phyloP scores from a whole-genome alignment of 2,113 vertebrate genomes.

The Rhinolophus sinicus region DNA sequence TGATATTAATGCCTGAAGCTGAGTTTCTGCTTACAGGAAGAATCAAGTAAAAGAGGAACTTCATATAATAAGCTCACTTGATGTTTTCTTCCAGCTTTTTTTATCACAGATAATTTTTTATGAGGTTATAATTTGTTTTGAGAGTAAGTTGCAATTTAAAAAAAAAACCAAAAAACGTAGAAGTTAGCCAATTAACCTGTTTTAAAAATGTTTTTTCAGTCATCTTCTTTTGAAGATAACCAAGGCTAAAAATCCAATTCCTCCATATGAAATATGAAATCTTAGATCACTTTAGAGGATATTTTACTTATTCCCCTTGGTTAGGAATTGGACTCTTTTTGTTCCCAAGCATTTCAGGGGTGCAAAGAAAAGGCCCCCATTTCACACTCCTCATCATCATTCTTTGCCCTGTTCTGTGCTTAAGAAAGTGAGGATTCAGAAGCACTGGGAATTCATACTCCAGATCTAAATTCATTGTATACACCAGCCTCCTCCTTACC shows the following conservation, averaged over 20 bases:
- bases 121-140: constrained; percentile 66
- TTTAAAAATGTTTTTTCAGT: constrained; percentile 17
- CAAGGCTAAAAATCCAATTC: background rate
- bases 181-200: constrained; percentile 33
- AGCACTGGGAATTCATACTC: background rate
- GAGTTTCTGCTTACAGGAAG: constrained; percentile 59
- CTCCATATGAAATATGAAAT: background rate
- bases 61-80: constrained; percentile 41
- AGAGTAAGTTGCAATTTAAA: constrained; percentile 22
- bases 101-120: constrained; percentile 33
- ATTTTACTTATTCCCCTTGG: background rate
- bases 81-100: background rate
- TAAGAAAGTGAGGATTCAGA: background rate
- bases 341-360: background rate
- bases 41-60: constrained; percentile 58
- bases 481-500: background rate
- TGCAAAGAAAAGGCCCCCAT: background rate
- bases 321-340: background rate
- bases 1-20: constrained; percentile 41
- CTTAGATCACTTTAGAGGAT: background rate
- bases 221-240: constrained; percentile 21
- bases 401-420: background rate
- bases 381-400: background rate
- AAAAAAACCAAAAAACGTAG: background rate
- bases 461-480: background rate